Evolutionary conservation across 2,888 invertebrate genomes (phyloP), one percentile per base, ranked within the genome.

Genomic region (Megastigmus dorsalis): DNA sequence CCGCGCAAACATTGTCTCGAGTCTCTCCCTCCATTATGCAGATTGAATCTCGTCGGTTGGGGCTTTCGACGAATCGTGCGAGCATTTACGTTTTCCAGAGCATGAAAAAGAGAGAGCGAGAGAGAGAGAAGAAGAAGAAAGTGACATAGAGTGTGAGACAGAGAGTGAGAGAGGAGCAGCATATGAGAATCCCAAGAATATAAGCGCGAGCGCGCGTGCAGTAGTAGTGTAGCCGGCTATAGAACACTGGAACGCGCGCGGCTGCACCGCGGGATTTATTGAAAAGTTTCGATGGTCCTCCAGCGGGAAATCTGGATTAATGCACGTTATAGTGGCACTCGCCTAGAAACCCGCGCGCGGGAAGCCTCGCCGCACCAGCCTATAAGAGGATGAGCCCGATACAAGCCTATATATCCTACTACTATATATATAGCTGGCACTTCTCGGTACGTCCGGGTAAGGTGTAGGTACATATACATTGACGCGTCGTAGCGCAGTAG

Each of bases 11-110:
- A 86, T 85, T 86, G 84, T 86, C 84, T 84, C 81, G 81, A 82
- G 82, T 82, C 83, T 86, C 84, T 45, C 13, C 77, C 82, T 85
- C 86, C 86, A 87, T 88, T 87, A 86, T 87, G 87, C 84, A 86
- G 84, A 88, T 87, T 86, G 82, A 86, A 85, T 85, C 83, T 80
- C 80, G 82, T 82, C 82, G 83, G 82, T 83, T 83, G 81, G 81
- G 79, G 15, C 77, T 74, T 76, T 23, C 55, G 20, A 9, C 30
- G 30, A 36, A 30, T 77, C 77, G 77, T 71, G 48, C 74, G 74
- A 74, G 77, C 79, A 78, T 79, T 78, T 74, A 75, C 78, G 74
- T 75, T 78, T 76, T 71, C 72, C 26, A 13, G 23, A 9, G 30
- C 38, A 50, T 30, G 28, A 48, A 26, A n/a, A 52, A 50, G 43